Conservation (phyloP, 2,888 invertebrate genomes). For the Coremacera marginata region DNA sequence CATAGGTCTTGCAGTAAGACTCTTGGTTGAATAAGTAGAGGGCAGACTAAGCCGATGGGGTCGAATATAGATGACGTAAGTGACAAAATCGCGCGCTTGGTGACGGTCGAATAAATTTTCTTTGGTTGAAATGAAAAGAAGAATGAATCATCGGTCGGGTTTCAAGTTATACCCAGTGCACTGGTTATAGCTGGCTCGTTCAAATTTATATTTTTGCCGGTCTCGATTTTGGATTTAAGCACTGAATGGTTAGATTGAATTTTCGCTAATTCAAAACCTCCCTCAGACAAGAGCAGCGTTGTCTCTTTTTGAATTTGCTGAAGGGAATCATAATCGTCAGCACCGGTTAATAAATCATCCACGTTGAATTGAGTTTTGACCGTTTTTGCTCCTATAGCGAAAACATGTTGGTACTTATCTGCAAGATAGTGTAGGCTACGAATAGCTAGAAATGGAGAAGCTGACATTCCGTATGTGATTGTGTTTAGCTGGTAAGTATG, state of each 20-base stretch:
- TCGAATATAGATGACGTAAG: slow-evolving; percentile 17
- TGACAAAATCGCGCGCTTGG: too few relatives aligned
- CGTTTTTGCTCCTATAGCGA: background rate
- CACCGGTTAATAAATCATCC: slow-evolving; percentile 41
- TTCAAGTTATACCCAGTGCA: slow-evolving; percentile 34
- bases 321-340: slow-evolving; percentile 12
- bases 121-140: slow-evolving; percentile 21
- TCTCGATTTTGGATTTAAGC: background rate
- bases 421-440: slow-evolving; percentile 22
- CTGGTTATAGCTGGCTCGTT: too few relatives aligned
- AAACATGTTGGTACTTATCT: slow-evolving; percentile 6
- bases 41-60: slow-evolving; percentile 6
- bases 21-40: slow-evolving; percentile 2
- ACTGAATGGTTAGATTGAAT: slow-evolving; percentile 28
- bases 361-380: slow-evolving; percentile 26
- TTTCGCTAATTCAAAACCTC: slow-evolving; percentile 35
- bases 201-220: too few relatives aligned
- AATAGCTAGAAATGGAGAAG: slow-evolving; percentile 34
- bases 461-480: slow-evolving; percentile 35
- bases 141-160: slow-evolving; percentile 32
- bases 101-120: background rate
- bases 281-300: background rate
- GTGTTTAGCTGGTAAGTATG: slow-evolving; percentile 37
- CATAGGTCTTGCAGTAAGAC: slow-evolving; percentile 34
- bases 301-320: slow-evolving; percentile 16